Evolutionary conservation across 92 coral and sea anemone genomes (phyloP).

Genomic region (Palythoa grandiflora): DNA sequence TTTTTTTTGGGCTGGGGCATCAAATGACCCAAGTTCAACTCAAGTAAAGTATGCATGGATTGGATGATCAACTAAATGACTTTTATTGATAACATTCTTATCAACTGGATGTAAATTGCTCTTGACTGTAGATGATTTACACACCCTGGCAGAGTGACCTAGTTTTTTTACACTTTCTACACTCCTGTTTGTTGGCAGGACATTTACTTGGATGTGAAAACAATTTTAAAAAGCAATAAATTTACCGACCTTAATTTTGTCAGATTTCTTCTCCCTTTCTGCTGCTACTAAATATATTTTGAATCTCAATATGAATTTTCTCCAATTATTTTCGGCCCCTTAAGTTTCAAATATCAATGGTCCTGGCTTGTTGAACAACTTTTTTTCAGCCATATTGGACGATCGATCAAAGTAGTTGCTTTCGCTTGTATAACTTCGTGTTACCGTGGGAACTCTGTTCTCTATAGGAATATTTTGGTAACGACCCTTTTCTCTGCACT

Average conservation of each 20-base stretch:
- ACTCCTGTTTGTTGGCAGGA: constrained; percentile 4
- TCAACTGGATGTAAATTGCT: constrained; percentile 34
- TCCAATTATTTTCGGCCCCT: constrained; percentile 64
- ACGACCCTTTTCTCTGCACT: no score
- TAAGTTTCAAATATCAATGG: constrained; percentile 59
- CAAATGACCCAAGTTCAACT: constrained; percentile 61
- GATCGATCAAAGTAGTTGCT: background rate
- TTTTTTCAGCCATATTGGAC: background rate
- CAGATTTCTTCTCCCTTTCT: constrained; percentile 57
- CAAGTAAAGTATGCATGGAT: constrained; percentile 65
- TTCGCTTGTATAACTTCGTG: background rate
- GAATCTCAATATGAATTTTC: constrained; percentile 60
- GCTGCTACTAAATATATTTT: constrained; percentile 65
- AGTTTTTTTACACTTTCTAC: constrained; percentile 63
- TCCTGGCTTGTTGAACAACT: constrained; percentile 36
- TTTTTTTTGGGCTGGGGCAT: constrained; percentile 14
- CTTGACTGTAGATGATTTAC: constrained; percentile 29
- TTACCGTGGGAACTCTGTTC: no score
- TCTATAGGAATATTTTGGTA: no score
- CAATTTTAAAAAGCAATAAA: constrained; percentile 54
- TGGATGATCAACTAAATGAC: background rate
- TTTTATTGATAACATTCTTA: constrained; percentile 2
- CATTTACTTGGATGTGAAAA: constrained; percentile 17
- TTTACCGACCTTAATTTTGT: constrained; percentile 53
- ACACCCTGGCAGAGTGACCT: constrained; percentile 67